phyloP scores from a whole-genome alignment of 2,888 invertebrate genomes.

The Pachycephus smyrnensis region DNA sequence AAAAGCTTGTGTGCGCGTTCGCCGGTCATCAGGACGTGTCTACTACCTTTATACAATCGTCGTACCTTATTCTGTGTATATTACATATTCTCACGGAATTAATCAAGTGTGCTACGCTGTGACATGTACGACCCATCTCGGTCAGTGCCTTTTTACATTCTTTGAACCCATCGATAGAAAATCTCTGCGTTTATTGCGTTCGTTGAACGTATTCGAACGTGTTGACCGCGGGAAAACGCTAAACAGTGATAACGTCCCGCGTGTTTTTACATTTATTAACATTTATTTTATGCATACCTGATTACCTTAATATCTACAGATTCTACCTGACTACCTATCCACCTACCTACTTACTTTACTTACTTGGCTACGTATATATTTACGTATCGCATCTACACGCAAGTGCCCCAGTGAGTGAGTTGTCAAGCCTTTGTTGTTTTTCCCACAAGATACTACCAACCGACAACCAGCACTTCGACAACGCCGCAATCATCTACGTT shows the following conservation, averaged over 20 bases:
- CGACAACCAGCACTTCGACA: background rate
- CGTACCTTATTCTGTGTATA: background rate
- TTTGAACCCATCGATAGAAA: background rate
- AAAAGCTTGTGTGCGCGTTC: slow-evolving; percentile 19
- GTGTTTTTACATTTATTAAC: background rate
- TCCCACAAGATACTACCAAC: background rate
- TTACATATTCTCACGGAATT: background rate
- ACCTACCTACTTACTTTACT: background rate
- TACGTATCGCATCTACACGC: background rate
- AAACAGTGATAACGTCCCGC: slow-evolving; percentile 1
- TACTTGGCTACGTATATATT: background rate
- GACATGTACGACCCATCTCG: background rate
- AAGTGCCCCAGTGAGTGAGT: slow-evolving; percentile 8
- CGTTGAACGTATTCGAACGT: background rate
- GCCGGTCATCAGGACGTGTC: slow-evolving; percentile 1
- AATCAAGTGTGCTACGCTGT: background rate
- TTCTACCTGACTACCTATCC: background rate
- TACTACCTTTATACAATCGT: background rate
- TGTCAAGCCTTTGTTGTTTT: background rate
- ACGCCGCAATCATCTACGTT: background rate
- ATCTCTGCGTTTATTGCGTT: background rate
- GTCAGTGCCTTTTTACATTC: background rate
- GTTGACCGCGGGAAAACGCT: slow-evolving; percentile 7
- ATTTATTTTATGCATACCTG: background rate
- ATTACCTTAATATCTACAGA: background rate